Percentiles rank a stretch among this genome's conserved stretches.
Conservation (phyloP, 2,113 vertebrate species). For the Arvicanthis niloticus region DNA sequence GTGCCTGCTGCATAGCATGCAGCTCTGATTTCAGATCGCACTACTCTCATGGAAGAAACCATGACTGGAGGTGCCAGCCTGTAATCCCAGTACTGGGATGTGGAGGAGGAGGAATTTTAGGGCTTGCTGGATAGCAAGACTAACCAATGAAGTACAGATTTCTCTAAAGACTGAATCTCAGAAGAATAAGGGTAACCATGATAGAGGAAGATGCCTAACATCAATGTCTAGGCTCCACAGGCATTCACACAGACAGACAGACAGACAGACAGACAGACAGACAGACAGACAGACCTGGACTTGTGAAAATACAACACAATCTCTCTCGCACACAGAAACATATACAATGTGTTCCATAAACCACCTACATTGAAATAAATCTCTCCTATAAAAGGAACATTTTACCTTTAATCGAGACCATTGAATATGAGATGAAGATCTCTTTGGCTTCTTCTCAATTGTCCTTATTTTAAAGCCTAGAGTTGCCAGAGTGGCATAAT, state of each 20-base stretch:
- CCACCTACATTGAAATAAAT: not conserved
- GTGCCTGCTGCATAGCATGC: rapidly evolving
- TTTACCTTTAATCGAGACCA: not conserved
- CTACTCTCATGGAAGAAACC: not conserved
- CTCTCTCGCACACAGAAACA: too few relatives aligned
- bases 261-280: not conserved
- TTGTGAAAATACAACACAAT: not conserved
- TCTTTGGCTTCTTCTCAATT: not conserved
- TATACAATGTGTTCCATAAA: not conserved
- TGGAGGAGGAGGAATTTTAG: not conserved
- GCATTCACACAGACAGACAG: not conserved
- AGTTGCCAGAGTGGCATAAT: not conserved
- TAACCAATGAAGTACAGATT: too few relatives aligned
- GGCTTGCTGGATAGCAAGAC: not conserved
- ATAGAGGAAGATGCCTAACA: not conserved
- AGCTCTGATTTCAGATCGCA: not conserved
- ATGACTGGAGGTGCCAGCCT: not conserved
- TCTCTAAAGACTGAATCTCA: not conserved
- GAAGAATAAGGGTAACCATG: not conserved
- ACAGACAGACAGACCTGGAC: not conserved
- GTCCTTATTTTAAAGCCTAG: not conserved
- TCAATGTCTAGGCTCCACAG: not conserved
- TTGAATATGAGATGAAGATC: not conserved
- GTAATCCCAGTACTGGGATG: too few relatives aligned
- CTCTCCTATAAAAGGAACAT: not conserved